phyloP scores from a whole-genome alignment of 2,113 vertebrate species.

The Monopterus albus region DNA sequence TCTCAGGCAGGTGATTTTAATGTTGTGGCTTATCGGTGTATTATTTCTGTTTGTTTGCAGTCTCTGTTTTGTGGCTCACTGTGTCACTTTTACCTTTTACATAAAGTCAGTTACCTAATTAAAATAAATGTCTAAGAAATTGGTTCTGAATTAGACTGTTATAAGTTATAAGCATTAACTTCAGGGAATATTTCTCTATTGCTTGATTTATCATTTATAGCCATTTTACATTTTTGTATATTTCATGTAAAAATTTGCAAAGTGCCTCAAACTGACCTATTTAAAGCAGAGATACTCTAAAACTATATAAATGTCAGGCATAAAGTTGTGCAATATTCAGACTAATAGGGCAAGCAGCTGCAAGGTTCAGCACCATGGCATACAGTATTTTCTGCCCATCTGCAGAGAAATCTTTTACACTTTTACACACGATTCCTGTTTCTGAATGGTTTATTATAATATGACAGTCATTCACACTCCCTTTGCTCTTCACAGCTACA shows the following conservation, averaged over 20 bases:
- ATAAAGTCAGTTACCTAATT: background rate
- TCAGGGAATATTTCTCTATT: background rate
- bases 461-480: background rate
- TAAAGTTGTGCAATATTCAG: background rate
- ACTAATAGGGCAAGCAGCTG: background rate
- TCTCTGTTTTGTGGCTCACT: background rate
- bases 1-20: too few relatives aligned
- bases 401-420: background rate
- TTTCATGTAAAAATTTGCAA: slow-evolving; percentile 1
- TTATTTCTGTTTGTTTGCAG: background rate
- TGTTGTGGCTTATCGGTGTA: too few relatives aligned
- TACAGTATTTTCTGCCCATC: background rate
- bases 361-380: slow-evolving; percentile 49
- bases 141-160: background rate
- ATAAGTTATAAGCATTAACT: slow-evolving; percentile 5
- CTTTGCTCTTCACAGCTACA: slow-evolving; percentile 19
- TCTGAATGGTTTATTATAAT: too few relatives aligned
- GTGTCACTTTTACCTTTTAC: background rate
- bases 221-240: background rate
- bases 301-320: background rate
- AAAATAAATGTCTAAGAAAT: background rate
- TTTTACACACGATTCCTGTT: background rate
- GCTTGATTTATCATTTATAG: slow-evolving; percentile 15
- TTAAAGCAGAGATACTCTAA: slow-evolving; percentile 9
- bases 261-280: slow-evolving; percentile 6